These are phyloP conservation scores for Thermophis baileyi DNA, from an alignment of 2,113 vertebrate species.

Conservation along the genomic window DNA sequence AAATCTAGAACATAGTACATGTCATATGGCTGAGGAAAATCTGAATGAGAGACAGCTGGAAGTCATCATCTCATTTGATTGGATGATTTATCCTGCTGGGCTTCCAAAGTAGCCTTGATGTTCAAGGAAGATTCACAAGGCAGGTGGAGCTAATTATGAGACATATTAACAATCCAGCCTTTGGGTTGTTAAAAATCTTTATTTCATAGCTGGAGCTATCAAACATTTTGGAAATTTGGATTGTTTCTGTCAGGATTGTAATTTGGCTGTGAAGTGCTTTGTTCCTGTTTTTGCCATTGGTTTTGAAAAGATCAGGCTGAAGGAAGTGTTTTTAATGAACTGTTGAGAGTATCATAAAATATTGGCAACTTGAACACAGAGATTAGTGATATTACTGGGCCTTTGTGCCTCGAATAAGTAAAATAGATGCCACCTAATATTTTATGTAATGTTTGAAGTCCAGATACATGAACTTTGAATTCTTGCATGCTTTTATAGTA, in stretches of 20 bases:
- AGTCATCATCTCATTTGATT: not conserved
- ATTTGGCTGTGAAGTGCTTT: not conserved
- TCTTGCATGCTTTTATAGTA: not conserved
- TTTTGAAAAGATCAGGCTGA: not conserved
- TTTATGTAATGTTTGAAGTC: not conserved
- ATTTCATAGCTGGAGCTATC: not conserved
- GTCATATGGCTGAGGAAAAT: not conserved
- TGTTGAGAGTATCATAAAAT: not conserved
- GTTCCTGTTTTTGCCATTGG: not conserved
- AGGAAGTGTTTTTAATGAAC: not conserved
- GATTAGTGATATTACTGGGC: not conserved
- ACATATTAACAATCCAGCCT: not conserved
- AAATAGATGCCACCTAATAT: not conserved
- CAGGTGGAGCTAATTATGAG: not conserved
- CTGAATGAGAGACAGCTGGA: not conserved
- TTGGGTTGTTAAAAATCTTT: not conserved
- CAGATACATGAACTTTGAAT: not conserved
- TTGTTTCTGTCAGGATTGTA: not conserved
- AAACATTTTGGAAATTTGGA: not conserved
- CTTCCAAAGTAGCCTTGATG: not conserved
- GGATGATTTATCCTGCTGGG: conserved; percentile 19
- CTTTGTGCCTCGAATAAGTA: not conserved
- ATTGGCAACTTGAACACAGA: not conserved
- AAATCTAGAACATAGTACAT: not conserved
- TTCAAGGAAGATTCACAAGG: not conserved